These are phyloP conservation scores for Melanargia galathea DNA, from an alignment of 2,888 invertebrate genomes.

Conservation along the genomic window DNA sequence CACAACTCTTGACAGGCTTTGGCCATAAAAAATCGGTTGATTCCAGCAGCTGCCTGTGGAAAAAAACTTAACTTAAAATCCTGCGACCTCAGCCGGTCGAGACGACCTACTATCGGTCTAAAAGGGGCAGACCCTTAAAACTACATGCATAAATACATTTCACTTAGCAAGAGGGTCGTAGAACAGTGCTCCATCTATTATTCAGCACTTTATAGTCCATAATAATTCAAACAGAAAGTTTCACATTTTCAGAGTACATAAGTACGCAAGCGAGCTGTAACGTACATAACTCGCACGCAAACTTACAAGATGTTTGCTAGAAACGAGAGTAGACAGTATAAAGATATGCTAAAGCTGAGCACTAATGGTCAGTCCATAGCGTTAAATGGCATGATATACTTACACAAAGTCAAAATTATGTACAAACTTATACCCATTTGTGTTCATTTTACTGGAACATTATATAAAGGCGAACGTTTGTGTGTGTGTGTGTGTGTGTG, in stretches of 20 bases:
- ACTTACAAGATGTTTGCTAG: not conserved
- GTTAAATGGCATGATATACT: no score
- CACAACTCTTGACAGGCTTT: no score
- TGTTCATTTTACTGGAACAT: no score
- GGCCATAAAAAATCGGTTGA: no score
- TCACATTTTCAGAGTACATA: not conserved
- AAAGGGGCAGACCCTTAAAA: constrained; percentile 13
- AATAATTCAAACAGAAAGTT: constrained; percentile 16
- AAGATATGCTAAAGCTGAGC: no score
- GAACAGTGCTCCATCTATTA: constrained; percentile 12
- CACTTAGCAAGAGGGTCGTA: constrained; percentile 7
- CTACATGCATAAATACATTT: constrained; percentile 19
- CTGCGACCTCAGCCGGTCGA: not conserved
- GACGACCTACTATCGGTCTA: not conserved
- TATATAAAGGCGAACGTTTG: no score
- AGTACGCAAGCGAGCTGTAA: not conserved
- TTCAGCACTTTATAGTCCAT: constrained; percentile 16
- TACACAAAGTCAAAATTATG: no score
- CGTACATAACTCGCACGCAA: not conserved
- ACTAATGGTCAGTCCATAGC: no score
- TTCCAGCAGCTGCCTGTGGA: no score
- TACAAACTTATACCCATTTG: no score
- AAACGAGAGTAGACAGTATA: not conserved
- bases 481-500: no score
- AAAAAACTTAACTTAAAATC: no score